Evolutionary conservation across 2,113 vertebrate genomes (phyloP).

Genomic region (Elephantulus edwardii): DNA sequence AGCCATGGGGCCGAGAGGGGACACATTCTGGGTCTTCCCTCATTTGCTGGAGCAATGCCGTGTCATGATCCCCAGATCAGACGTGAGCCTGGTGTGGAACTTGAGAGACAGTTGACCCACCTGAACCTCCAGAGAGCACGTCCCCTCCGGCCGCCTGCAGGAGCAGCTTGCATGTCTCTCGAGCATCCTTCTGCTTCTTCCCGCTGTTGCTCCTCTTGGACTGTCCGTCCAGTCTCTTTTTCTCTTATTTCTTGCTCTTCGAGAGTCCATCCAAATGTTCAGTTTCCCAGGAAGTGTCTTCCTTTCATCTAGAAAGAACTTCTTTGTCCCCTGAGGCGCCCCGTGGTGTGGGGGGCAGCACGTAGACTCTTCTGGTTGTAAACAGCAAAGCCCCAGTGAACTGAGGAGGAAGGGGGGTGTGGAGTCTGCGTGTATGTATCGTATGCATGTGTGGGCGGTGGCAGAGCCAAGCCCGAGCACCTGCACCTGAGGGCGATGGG

Average conservation of each 20-base stretch:
- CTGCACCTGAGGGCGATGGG: rapidly evolving
- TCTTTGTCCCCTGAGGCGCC: rapidly evolving
- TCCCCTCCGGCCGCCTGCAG: neutral
- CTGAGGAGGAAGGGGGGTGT: neutral
- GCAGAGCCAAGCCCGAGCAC: too few species aligned
- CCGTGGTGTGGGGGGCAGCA: neutral
- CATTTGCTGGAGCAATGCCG: neutral
- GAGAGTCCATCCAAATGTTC: neutral
- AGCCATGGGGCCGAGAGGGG: neutral
- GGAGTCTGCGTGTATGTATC: too few species aligned
- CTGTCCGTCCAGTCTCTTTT: neutral
- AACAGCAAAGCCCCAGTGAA: neutral
- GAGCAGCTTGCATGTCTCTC: neutral
- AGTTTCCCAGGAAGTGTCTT: neutral
- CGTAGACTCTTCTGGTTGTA: too few species aligned
- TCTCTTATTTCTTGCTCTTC: neutral
- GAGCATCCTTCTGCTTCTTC: neutral
- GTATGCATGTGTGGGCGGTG: too few species aligned
- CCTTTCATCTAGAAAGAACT: neutral
- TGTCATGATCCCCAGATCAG: neutral
- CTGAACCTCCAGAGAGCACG: neutral
- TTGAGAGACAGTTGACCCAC: neutral
- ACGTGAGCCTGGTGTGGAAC: neutral
- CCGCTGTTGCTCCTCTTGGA: neutral
- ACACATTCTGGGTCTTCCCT: neutral